A percentile compares a stretch with the other conserved stretches of the same genome.
Evolutionary conservation across 2,888 invertebrate species (phyloP).

Genomic region (Amblyjoppa fuscipennis): DNA sequence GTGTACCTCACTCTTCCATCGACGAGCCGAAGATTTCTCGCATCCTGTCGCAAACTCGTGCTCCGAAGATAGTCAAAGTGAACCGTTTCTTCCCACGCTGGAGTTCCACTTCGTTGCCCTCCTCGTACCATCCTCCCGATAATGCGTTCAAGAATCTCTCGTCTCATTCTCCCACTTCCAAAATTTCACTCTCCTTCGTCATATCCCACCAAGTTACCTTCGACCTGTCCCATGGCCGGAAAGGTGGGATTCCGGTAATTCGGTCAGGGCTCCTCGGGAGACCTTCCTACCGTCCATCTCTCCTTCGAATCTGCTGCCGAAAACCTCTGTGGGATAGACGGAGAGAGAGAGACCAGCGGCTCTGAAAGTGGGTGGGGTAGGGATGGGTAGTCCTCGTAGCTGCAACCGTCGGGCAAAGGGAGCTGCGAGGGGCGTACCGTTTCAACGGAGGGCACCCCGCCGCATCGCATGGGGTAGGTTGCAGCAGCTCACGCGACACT

Average conservation of each 20-base stretch:
- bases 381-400: constrained; percentile 71
- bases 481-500: constrained; percentile 84
- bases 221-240: constrained; percentile 72
- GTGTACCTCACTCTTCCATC: constrained; percentile 38
- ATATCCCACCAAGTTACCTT: constrained; percentile 53
- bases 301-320: constrained; percentile 18
- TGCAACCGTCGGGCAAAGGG: constrained; percentile 64
- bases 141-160: constrained; percentile 10
- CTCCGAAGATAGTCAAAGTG: constrained; percentile 30
- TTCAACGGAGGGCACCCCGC: constrained; percentile 81
- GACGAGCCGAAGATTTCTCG: constrained; percentile 35
- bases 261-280: constrained; percentile 74
- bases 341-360: constrained; percentile 65
- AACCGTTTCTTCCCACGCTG: constrained; percentile 64
- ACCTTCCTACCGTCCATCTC: constrained; percentile 47
- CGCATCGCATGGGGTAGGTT: constrained; percentile 85
- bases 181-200: constrained; percentile 58
- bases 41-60: constrained; percentile 14
- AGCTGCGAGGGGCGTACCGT: constrained; percentile 79
- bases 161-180: constrained; percentile 48
- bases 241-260: constrained; percentile 82
- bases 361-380: constrained; percentile 73
- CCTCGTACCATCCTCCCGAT: constrained; percentile 11
- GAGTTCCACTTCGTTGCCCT: constrained; percentile 48
- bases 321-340: constrained; percentile 43